Evolutionary conservation across 1,140 invertebrate genomes (phyloP).

Genomic region (Bombus haemorrhoidalis): DNA sequence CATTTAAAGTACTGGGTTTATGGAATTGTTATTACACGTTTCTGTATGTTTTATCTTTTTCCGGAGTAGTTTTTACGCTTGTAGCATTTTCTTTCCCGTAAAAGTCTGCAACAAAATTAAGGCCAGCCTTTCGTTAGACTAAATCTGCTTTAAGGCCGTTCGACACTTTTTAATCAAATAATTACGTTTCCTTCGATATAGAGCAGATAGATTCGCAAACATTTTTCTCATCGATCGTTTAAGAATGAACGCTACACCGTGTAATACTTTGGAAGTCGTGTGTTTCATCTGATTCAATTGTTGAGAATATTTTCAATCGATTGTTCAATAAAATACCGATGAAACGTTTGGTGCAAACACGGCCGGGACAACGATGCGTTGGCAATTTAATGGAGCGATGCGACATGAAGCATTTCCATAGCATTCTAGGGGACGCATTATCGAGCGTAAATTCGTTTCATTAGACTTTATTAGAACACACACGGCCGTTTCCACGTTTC

Average conservation of each 20-base stretch:
- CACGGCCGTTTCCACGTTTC: constrained; percentile 31
- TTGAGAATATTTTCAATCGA: constrained; percentile 39
- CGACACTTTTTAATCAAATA: no score
- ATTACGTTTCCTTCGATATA: no score
- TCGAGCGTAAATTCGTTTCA: constrained; percentile 54
- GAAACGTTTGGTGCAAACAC: neutral
- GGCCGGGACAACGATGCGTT: neutral
- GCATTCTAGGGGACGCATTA: constrained; percentile 45
- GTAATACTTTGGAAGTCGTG: neutral
- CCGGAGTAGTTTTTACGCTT: neutral
- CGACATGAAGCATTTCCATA: constrained; percentile 45
- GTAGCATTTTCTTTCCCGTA: no score
- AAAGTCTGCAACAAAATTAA: no score
- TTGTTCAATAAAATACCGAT: constrained; percentile 29
- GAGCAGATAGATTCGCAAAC: no score
- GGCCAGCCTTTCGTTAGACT: no score
- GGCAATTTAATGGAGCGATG: constrained; percentile 36
- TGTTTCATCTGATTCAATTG: neutral
- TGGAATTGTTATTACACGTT: neutral
- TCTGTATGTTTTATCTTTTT: neutral
- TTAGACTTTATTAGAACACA: constrained; percentile 55
- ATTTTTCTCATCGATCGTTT: neutral
- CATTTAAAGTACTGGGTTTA: neutral
- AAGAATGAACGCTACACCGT: neutral
- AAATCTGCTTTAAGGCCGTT: no score